phyloP scores from a whole-genome alignment of 64 coral and sea anemone genomes.

The Acropora tenuis region DNA sequence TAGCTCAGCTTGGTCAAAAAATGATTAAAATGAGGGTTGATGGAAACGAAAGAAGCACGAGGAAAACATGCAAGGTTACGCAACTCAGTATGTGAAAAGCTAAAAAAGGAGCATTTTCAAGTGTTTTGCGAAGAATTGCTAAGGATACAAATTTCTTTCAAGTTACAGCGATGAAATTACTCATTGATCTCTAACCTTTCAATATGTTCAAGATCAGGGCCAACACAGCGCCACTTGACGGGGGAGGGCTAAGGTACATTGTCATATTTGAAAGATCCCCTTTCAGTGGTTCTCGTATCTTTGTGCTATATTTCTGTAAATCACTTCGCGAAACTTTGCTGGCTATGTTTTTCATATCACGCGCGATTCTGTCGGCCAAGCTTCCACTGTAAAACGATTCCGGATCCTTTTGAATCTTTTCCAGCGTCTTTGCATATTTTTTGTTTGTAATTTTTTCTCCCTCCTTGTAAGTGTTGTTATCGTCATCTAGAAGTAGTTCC shows the following conservation, averaged over 20 bases:
- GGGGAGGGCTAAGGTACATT: conserved; percentile 68
- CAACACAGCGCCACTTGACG: conserved; percentile 28
- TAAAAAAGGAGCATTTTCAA: no score
- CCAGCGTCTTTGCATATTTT: conserved; percentile 62
- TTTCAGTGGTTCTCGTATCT: conserved; percentile 56
- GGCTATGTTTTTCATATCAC: conserved; percentile 37
- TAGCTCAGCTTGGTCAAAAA: no score
- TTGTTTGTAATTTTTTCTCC: conserved; percentile 56
- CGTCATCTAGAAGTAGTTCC: conserved; percentile 53
- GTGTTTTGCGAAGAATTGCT: no score
- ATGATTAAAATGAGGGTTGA: no score
- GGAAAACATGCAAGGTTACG: no score
- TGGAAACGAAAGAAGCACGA: no score
- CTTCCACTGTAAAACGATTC: conserved; percentile 63
- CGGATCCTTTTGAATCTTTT: conserved; percentile 46
- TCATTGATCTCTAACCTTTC: conserved; percentile 38
- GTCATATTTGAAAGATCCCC: conserved; percentile 50
- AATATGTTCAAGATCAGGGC: conserved; percentile 33
- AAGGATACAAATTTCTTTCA: no score
- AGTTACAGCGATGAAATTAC: no score
- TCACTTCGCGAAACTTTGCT: conserved; percentile 68
- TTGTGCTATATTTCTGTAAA: conserved; percentile 75
- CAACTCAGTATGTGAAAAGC: no score
- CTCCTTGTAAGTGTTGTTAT: conserved; percentile 58
- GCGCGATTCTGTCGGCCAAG: conserved; percentile 29